These are phyloP conservation scores for Betta splendens DNA, from an alignment of 2,797 vertebrate species.

Conservation along the genomic window DNA sequence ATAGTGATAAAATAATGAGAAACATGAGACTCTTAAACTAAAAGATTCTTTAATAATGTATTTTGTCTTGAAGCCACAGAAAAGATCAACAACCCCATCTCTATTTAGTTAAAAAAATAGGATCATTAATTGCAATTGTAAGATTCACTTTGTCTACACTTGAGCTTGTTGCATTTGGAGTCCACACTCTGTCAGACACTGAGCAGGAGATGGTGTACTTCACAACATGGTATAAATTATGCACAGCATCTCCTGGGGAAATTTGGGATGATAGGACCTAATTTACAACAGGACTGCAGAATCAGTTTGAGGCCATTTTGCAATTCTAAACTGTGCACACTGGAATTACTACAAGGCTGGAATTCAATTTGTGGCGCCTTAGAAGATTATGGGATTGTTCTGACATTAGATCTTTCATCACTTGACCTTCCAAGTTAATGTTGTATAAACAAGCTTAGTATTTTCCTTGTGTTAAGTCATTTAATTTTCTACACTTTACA, in stretches of 20 bases:
- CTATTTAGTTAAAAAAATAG: too few relatives aligned
- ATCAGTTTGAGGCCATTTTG: constrained; percentile 45
- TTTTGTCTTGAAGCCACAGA: too few relatives aligned
- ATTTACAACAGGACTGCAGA: constrained; percentile 64
- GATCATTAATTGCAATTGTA: too few relatives aligned
- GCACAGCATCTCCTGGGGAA: constrained; percentile 34
- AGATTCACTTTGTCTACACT: too few relatives aligned
- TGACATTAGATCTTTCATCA: constrained; percentile 32
- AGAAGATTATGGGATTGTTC: constrained; percentile 45
- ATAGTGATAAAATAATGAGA: too few relatives aligned
- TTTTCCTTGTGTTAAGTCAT: too few relatives aligned
- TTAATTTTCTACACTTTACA: too few relatives aligned
- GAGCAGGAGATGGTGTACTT: constrained; percentile 42
- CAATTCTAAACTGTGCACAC: constrained; percentile 47
- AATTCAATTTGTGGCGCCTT: constrained; percentile 58
- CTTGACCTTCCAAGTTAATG: constrained; percentile 33
- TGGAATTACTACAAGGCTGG: constrained; percentile 50
- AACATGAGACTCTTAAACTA: too few relatives aligned
- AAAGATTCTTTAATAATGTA: too few relatives aligned
- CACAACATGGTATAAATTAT: constrained; percentile 51
- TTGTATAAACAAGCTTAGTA: constrained; percentile 16
- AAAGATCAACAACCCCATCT: too few relatives aligned
- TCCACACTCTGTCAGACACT: constrained; percentile 33
- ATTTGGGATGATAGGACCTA: constrained; percentile 52
- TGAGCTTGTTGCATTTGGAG: constrained; percentile 41